phyloP scores from a whole-genome alignment of 2,113 vertebrate genomes.

The Antechinus flavipes region DNA sequence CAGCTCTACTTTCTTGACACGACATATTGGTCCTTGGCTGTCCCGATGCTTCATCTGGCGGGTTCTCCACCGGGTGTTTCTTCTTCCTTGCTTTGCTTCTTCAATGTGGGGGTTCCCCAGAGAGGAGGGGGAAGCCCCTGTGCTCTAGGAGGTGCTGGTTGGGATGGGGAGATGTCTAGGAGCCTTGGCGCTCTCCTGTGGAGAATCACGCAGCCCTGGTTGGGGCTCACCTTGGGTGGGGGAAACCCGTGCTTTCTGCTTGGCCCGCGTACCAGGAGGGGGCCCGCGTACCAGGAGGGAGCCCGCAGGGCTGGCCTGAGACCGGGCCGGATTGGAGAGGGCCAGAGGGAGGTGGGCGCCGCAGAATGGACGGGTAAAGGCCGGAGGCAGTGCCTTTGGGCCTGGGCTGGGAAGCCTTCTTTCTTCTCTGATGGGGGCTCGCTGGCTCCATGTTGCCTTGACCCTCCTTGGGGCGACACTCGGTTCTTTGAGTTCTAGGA shows the following conservation, averaged over 20 bases:
- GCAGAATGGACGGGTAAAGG: background rate
- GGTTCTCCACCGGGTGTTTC: background rate
- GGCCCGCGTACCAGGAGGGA: no score
- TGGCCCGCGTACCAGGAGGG: no score
- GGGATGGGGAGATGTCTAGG: background rate
- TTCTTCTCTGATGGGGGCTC: background rate
- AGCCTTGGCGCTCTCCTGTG: background rate
- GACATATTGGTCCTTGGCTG: no score
- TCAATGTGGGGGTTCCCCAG: background rate
- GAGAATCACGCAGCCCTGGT: background rate
- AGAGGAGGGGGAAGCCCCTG: background rate
- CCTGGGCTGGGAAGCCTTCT: background rate
- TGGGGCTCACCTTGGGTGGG: background rate
- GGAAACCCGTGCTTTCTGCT: background rate
- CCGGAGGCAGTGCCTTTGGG: background rate
- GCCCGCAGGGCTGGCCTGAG: background rate
- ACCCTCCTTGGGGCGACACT: background rate
- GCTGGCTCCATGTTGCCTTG: no score
- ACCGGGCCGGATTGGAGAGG: background rate
- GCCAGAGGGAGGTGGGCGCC: background rate
- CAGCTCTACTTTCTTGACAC: no score
- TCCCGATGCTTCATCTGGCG: background rate
- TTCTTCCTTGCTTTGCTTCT: background rate
- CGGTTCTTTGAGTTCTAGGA: background rate
- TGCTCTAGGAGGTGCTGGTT: background rate